These are phyloP conservation scores for Pipistrellus pygmaeus DNA, from an alignment of 2,797 vertebrate genomes.

Conservation along the genomic window DNA sequence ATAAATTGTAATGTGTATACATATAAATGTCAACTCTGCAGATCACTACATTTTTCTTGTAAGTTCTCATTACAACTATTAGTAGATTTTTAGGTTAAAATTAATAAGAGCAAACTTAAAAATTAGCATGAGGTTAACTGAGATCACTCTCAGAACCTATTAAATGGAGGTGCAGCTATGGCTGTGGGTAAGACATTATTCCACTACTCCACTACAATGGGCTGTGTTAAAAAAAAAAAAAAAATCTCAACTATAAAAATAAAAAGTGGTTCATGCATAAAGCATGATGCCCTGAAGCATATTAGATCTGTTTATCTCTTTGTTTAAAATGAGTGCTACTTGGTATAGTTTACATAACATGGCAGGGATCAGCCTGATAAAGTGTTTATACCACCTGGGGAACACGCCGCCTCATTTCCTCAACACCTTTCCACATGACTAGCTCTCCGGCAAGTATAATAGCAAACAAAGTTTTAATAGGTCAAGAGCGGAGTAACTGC, in stretches of 20 bases:
- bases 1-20: conserved; percentile 58
- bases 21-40: conserved; percentile 78
- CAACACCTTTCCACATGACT: conserved; percentile 88
- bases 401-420: conserved; percentile 88
- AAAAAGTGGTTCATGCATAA: conserved; percentile 91
- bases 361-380: conserved; percentile 91
- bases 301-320: conserved; percentile 92
- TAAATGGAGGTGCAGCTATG: conserved; percentile 78
- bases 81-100: conserved; percentile 84
- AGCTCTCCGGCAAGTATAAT: conserved; percentile 86
- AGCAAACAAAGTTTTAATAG: conserved; percentile 91
- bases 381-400: conserved; percentile 90
- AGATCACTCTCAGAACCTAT: conserved; percentile 83
- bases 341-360: conserved; percentile 91
- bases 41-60: conserved; percentile 84
- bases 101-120: conserved; percentile 87
- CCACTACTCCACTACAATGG: conserved; percentile 81
- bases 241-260: conserved; percentile 89
- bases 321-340: conserved; percentile 89
- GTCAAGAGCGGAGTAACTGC: conserved; percentile 85
- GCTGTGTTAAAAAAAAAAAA: conserved; percentile 79
- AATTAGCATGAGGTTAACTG: conserved; percentile 82
- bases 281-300: conserved; percentile 90
- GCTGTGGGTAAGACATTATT: conserved; percentile 85
- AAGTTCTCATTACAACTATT: conserved; percentile 79